Evolutionary conservation across 92 coral and sea anemone species (phyloP), one percentile per base, ranked within the genome.

Genomic region (Meandrina meandrites): DNA sequence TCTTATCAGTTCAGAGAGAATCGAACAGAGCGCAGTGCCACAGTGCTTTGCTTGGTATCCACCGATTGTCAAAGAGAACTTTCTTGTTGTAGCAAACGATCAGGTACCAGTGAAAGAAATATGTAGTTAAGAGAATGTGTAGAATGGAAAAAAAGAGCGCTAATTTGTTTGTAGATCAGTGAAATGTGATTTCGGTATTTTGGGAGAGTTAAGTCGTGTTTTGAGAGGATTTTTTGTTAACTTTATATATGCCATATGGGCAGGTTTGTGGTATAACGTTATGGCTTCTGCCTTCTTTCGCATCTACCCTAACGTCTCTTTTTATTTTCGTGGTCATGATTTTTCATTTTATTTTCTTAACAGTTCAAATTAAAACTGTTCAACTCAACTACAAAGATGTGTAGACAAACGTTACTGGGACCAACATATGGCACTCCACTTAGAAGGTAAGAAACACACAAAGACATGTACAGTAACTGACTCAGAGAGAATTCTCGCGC

Each of bases 31-130:
- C 64, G 99, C 98, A 6, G 92, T 93, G 28, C 99, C 99, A 8
- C 98, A 96, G 91, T 97, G 99, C 79, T 93, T 97, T 78, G 91
- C 95, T 27, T 97, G 99, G 99, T 97, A 97, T 79, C 99, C 99
- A 21, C 98, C 99, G 2, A 96, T 97, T 75, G 98, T 97, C 87
- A 97, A 97, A 80, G 99, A 97, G 87, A 92, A 96, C 77, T 97
- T 97, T 79, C 92, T 97, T 14, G 93, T 91, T n/a, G 92, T 97
- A 58, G 99, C 98, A 7, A 95, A 96, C 34, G 97, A 97, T 86
- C 98, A 96, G 90, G 98, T 92, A 79, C 24, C 67, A 15, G 11
- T 18, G 47, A 36, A 21, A 19, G 34, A n/a, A n/a, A n/a, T n/a
- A 15, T 30, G 36, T 9, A 15, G 42, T 57, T 57, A 17, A 57